Conservation (phyloP, 1,140 invertebrate species). For the Magallana gigas region DNA sequence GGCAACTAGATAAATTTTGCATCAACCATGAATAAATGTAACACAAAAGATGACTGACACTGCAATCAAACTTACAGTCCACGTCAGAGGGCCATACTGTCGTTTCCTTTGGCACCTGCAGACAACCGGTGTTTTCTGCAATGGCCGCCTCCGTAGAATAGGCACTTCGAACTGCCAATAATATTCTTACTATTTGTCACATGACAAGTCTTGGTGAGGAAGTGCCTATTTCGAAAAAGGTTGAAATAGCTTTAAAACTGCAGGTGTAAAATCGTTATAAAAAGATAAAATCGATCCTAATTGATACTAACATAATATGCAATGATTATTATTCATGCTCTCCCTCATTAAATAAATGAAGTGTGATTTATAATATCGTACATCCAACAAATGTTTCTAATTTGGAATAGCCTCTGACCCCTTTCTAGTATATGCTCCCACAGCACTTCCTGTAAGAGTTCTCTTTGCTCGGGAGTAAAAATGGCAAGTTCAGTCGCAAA, state of each 20-base stretch:
- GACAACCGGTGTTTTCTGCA: constrained; percentile 13
- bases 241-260: background rate
- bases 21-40: background rate
- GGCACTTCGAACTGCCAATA: background rate
- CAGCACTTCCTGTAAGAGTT: constrained; percentile 26
- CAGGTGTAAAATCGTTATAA: background rate
- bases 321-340: too few species aligned
- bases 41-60: background rate
- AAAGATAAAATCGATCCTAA: too few species aligned
- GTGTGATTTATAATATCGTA: too few species aligned
- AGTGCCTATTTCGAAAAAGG: constrained; percentile 10
- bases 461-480: constrained; percentile 49
- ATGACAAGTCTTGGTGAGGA: constrained; percentile 1
- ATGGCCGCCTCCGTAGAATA: constrained; percentile 30
- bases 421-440: constrained; percentile 20
- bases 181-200: background rate
- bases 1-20: constrained; percentile 10
- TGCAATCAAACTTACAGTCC: constrained; percentile 48
- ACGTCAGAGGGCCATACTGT: constrained; percentile 31
- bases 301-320: too few species aligned
- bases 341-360: too few species aligned
- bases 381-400: too few species aligned
- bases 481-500: constrained; percentile 73
- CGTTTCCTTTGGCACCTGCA: constrained; percentile 3
- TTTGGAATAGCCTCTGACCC: background rate